Base-by-base conservation (phyloP, 2,888 invertebrate species). In the Drosophila buzzatii region DNA sequence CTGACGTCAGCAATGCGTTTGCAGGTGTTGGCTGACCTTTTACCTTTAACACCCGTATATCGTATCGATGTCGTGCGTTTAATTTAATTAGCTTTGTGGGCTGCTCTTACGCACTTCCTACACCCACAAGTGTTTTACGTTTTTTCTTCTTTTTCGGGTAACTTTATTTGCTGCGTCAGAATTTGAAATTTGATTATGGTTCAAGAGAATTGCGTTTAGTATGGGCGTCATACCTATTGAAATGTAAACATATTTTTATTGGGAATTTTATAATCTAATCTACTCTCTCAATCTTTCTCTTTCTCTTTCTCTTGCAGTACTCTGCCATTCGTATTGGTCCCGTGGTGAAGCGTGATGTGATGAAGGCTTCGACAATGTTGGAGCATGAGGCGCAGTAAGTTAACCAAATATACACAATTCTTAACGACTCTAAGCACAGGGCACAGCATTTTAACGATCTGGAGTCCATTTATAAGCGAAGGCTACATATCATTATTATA, bases 331-430 rank as follows among this genome's bases (percentile, higher is more conserved):
- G 99, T 90, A 99, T 99, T 94, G 99, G 99, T 16, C 99, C 99
- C 37, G 99, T 99, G 62, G 99, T 99, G 88, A 99, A 98, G 93
- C 97, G 98, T 92, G 99, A 99, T 94, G 99, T 99, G 49, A 99
- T 99, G 98, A 99, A 98, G 92, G 99, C 99, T 23, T 99, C 99
- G n/a, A 98, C 97, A 81, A 99, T 99, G 99, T 94, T 99, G 94
- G 99, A 99, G 92, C 99, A 99, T 93, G 99, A 99, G 91, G 96
- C 97, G 70, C 97, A 98, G 95, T 98, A 93, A 96, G 96, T 95
- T 91, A 41, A 56, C 49, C 20, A 31, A 37, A 63, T 62, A 45
- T 33, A 33, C 27, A 14, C 49, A 49, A 35, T 39, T 41, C n/a
- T 58, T 45, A 67, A 68, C 41, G 27, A 65, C 62, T 70, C 35